Percentiles rank a stretch among this genome's conserved stretches.
These are phyloP conservation scores for Phorcus lineatus DNA, from an alignment of 2,888 invertebrate species.

Conservation along the genomic window DNA sequence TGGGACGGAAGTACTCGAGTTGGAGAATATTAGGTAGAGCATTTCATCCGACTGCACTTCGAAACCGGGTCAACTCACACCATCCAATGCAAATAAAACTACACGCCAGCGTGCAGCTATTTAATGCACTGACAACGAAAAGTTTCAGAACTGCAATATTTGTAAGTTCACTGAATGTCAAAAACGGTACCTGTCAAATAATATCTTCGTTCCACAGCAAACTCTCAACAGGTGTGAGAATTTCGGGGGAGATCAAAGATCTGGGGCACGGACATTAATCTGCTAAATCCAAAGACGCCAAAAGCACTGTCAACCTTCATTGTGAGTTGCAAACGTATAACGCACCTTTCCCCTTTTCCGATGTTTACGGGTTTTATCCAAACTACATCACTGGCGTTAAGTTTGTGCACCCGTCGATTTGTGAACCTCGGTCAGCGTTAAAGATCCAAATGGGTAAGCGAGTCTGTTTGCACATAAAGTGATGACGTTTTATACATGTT, in stretches of 20 bases:
- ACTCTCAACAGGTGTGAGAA: not conserved
- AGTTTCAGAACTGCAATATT: too few relatives aligned
- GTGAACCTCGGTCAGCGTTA: not conserved
- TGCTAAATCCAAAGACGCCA: not conserved
- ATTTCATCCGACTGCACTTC: too few relatives aligned
- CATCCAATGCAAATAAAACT: too few relatives aligned
- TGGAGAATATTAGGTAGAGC: too few relatives aligned
- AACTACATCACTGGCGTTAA: not conserved
- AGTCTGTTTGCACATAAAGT: not conserved
- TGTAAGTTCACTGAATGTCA: too few relatives aligned
- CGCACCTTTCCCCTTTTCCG: not conserved
- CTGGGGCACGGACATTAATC: not conserved
- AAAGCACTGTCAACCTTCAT: not conserved
- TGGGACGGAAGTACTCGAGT: too few relatives aligned
- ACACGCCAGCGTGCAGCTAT: too few relatives aligned
- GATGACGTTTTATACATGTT: not conserved
- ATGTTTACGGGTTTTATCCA: not conserved
- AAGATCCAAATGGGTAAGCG: not conserved
- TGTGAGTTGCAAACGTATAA: not conserved
- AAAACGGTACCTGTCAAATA: not conserved
- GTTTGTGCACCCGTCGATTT: not conserved
- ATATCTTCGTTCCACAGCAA: not conserved
- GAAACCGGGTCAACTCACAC: too few relatives aligned
- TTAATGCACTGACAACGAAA: too few relatives aligned
- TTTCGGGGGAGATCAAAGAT: not conserved